Conservation (phyloP, 1,140 invertebrate species). For the Lepidurus arcticus region DNA sequence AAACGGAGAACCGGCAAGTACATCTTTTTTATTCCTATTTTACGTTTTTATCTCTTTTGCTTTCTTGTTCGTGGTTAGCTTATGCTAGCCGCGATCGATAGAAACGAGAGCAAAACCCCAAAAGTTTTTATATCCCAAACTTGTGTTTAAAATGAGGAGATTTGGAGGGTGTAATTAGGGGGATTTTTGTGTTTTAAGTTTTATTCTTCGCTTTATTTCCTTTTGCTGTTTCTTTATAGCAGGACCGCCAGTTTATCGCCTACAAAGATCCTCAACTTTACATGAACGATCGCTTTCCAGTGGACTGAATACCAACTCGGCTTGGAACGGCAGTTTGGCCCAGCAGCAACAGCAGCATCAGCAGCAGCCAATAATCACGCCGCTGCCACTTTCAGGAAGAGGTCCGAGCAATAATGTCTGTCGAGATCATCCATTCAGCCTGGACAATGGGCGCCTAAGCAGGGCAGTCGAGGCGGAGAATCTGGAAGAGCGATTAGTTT, state of each 20-base stretch:
- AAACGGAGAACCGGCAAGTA: constrained; percentile 37
- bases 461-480: neutral
- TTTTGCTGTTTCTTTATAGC: neutral
- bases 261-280: neutral
- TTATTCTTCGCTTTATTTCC: neutral
- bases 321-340: neutral
- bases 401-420: neutral
- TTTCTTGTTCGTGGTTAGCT: neutral
- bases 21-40: neutral
- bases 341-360: neutral
- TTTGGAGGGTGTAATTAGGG: neutral
- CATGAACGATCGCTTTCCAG: constrained; percentile 1
- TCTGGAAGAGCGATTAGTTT: constrained; percentile 9
- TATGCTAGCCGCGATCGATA: neutral
- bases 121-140: no score
- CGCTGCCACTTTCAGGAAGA: constrained; percentile 1
- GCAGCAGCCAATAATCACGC: constrained; percentile 9
- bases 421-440: neutral
- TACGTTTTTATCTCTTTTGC: neutral
- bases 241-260: constrained; percentile 16
- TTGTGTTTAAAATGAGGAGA: no score
- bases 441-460: neutral
- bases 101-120: neutral
- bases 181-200: neutral
- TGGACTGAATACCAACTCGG: neutral